These are phyloP conservation scores for Celastrina argiolus DNA, from an alignment of 2,888 invertebrate genomes.

Conservation along the genomic window DNA sequence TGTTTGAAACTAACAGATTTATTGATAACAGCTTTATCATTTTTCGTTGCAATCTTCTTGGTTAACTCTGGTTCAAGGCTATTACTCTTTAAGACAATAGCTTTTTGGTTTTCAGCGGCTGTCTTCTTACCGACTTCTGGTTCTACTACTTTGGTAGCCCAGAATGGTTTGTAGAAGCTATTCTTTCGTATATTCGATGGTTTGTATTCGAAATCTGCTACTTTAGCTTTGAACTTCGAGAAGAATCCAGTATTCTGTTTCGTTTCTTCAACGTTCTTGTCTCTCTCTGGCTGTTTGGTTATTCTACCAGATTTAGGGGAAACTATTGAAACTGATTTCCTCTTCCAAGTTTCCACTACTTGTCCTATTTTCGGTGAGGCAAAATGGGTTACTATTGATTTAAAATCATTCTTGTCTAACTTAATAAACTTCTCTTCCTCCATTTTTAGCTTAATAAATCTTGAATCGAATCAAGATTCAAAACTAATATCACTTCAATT, in stretches of 20 bases:
- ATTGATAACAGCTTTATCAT: slow-evolving; percentile 29
- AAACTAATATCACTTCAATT: not conserved
- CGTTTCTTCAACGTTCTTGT: slow-evolving; percentile 25
- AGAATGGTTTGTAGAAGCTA: slow-evolving; percentile 59
- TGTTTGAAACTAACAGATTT: not conserved
- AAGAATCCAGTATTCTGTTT: slow-evolving; percentile 46
- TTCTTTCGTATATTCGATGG: slow-evolving; percentile 51
- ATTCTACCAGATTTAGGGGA: slow-evolving; percentile 60
- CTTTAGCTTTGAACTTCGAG: slow-evolving; percentile 53
- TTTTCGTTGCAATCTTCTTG: slow-evolving; percentile 33
- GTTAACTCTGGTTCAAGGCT: slow-evolving; percentile 31
- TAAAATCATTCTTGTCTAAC: slow-evolving; percentile 52
- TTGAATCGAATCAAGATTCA: not conserved
- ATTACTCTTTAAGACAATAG: not conserved
- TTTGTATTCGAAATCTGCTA: slow-evolving; percentile 57
- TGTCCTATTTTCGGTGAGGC: slow-evolving; percentile 39
- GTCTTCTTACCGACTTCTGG: slow-evolving; percentile 23
- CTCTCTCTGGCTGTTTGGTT: slow-evolving; percentile 36
- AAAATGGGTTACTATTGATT: slow-evolving; percentile 49
- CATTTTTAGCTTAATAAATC: slow-evolving; percentile 38
- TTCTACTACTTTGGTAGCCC: slow-evolving; percentile 55
- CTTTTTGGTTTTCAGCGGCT: not conserved
- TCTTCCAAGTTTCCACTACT: slow-evolving; percentile 51
- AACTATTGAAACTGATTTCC: slow-evolving; percentile 57
- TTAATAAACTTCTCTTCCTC: slow-evolving; percentile 53